Percentiles rank a stretch among this genome's conserved stretches.
These are phyloP conservation scores for Arizona elegans DNA, from an alignment of 2,113 vertebrate genomes.

Conservation along the genomic window DNA sequence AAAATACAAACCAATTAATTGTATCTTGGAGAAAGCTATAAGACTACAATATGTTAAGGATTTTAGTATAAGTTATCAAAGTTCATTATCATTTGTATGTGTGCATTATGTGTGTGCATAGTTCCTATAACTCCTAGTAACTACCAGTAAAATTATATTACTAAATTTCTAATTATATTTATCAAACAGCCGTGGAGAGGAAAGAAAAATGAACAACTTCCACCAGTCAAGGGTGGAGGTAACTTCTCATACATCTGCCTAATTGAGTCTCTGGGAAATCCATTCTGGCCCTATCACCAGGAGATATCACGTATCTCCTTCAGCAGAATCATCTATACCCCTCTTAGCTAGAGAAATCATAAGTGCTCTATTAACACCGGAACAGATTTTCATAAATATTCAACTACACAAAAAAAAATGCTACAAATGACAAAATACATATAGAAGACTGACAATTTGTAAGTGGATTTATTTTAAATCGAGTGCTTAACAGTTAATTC, in stretches of 20 bases:
- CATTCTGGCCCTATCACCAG: neutral
- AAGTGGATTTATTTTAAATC: neutral
- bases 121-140: neutral
- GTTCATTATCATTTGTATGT: neutral
- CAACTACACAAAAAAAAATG: neutral
- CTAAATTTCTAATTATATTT: neutral
- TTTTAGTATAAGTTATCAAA: neutral
- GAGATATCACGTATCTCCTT: neutral
- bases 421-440: neutral
- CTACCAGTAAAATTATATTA: neutral
- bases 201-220: neutral
- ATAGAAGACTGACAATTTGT: neutral
- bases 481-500: neutral
- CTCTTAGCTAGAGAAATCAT: neutral
- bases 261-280: neutral
- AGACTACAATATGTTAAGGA: neutral
- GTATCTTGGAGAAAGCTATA: neutral
- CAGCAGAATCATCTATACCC: neutral
- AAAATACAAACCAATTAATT: neutral
- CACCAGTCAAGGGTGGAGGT: neutral
- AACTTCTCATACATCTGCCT: neutral
- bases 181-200: neutral
- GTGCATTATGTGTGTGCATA: neutral
- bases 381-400: neutral
- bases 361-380: neutral